Evolutionary conservation across 1,140 invertebrate genomes (phyloP).

Genomic region (Schmidtea mediterranea): DNA sequence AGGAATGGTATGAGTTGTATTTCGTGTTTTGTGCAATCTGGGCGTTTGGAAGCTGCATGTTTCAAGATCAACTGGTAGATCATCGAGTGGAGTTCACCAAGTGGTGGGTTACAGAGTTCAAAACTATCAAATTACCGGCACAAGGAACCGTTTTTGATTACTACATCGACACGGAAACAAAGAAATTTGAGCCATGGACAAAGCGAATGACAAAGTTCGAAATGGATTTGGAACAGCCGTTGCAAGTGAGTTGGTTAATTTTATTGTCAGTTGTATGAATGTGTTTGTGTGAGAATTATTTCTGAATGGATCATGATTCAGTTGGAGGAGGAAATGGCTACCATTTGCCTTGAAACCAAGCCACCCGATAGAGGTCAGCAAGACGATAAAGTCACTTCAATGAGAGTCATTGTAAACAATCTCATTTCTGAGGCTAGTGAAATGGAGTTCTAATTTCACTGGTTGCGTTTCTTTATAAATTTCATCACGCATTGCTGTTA

Average conservation of each 20-base stretch:
- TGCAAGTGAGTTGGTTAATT: constrained; percentile 33
- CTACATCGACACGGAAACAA: constrained; percentile 60
- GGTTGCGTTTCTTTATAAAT: no score
- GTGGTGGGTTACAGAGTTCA: constrained; percentile 88
- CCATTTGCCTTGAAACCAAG: no score
- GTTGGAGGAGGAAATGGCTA: no score
- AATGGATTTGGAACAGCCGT: constrained; percentile 57
- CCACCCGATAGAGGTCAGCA: no score
- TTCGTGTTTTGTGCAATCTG: constrained; percentile 69
- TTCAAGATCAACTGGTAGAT: constrained; percentile 46
- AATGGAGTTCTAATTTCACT: no score
- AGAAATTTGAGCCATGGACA: constrained; percentile 61
- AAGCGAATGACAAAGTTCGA: constrained; percentile 64
- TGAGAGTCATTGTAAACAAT: no score
- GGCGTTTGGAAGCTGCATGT: constrained; percentile 68
- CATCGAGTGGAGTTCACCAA: constrained; percentile 19
- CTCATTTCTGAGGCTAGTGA: no score
- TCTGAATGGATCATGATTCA: no score
- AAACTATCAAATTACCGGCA: constrained; percentile 61
- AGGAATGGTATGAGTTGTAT: constrained; percentile 65
- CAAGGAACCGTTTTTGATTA: constrained; percentile 64
- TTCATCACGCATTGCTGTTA: no score
- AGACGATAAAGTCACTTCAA: no score
- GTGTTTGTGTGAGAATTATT: no score
- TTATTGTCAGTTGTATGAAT: no score